Percentiles rank a stretch among this genome's conserved stretches.
Evolutionary conservation across 2,888 invertebrate genomes (phyloP).

Genomic region (Agrotis ipsilon): DNA sequence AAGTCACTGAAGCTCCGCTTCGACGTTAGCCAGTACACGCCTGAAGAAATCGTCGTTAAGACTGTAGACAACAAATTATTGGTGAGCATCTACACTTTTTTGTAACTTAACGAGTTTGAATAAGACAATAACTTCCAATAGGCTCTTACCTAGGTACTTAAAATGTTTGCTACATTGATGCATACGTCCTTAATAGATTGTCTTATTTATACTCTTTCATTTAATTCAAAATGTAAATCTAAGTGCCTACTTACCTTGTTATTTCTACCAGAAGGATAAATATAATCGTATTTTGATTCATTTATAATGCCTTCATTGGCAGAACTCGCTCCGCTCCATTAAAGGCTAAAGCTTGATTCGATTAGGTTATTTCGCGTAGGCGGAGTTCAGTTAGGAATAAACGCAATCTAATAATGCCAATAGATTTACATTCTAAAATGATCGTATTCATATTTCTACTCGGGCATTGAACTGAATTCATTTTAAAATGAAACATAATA

Average conservation of each 20-base stretch:
- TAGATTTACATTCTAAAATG: conserved; percentile 12
- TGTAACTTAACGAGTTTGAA: not conserved
- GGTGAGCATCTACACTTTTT: conserved; percentile 90
- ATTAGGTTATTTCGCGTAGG: conserved; percentile 21
- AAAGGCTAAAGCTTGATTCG: conserved; percentile 38
- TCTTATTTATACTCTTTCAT: conserved; percentile 9
- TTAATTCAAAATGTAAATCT: conserved; percentile 16
- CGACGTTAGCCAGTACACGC: conserved; percentile 99
- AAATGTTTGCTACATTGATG: not conserved
- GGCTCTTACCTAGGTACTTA: not conserved
- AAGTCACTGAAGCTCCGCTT: conserved; percentile 98
- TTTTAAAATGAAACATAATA: conserved; percentile 8
- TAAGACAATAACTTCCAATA: not conserved
- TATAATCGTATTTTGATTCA: conserved; percentile 41
- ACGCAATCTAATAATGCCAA: conserved; percentile 12
- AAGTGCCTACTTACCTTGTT: conserved; percentile 12
- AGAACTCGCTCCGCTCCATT: conserved; percentile 49
- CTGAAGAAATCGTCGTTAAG: conserved; percentile 99
- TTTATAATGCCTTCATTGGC: conserved; percentile 40
- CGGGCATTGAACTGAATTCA: not conserved
- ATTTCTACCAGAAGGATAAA: conserved; percentile 22
- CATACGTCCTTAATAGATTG: conserved; percentile 4
- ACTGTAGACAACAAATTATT: conserved; percentile 99
- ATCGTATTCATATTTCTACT: conserved; percentile 5
- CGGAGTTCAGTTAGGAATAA: conserved; percentile 16